These are phyloP conservation scores for Salvelinus fontinalis DNA, from an alignment of 2,113 vertebrate species.

Conservation along the genomic window DNA sequence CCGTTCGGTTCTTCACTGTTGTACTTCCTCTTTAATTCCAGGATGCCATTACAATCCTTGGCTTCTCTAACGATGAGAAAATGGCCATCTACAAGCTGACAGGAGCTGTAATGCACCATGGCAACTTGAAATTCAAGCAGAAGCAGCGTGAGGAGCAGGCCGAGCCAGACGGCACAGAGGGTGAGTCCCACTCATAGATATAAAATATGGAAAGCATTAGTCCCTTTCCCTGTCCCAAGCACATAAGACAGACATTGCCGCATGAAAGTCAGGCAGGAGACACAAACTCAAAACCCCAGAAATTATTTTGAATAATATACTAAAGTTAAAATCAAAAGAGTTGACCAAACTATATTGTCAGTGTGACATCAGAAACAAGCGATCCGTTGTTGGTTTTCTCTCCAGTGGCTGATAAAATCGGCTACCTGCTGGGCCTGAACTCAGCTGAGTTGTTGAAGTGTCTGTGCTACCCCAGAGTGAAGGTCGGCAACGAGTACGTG, in stretches of 20 bases:
- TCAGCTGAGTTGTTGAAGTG: slow-evolving; percentile 64
- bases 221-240: too few species aligned
- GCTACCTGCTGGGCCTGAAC: slow-evolving; percentile 65
- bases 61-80: slow-evolving; percentile 1
- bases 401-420: slow-evolving; percentile 66
- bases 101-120: slow-evolving; percentile 33
- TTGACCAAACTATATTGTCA: too few species aligned
- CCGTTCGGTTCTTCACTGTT: background rate
- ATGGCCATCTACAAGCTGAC: slow-evolving; percentile 7
- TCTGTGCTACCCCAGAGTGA: slow-evolving; percentile 70
- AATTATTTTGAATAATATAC: too few species aligned
- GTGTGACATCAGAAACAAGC: too few species aligned
- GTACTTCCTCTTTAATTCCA: background rate
- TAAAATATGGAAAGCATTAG: too few species aligned
- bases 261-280: too few species aligned
- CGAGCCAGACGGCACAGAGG: slow-evolving; percentile 69
- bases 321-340: too few species aligned
- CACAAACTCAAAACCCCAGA: too few species aligned
- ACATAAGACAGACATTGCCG: too few species aligned
- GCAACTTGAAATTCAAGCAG: slow-evolving; percentile 68
- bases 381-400: background rate
- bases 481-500: slow-evolving; percentile 66
- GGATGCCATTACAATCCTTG: background rate
- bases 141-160: slow-evolving; percentile 72
- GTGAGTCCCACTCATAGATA: slow-evolving; percentile 24